These are phyloP conservation scores for Himalopsyche japonica DNA, from an alignment of 2,888 invertebrate genomes.

Conservation along the genomic window DNA sequence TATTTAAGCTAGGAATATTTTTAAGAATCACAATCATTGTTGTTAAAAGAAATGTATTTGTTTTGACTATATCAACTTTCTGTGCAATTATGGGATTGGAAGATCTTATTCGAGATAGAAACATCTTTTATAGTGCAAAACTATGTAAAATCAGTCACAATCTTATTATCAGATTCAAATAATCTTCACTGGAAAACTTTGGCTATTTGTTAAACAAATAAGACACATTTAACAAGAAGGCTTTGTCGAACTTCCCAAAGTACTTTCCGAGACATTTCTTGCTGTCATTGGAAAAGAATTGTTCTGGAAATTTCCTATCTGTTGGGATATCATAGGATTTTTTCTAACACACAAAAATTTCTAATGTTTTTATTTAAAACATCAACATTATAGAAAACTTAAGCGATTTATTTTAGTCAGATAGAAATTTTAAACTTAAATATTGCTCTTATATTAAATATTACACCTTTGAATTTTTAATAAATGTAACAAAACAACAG, in stretches of 20 bases:
- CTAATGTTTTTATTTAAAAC: no score
- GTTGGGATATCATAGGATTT: no score
- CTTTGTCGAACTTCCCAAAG: neutral
- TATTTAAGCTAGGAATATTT: no score
- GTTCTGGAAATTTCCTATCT: neutral
- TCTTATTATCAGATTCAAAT: neutral
- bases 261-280: neutral
- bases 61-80: neutral
- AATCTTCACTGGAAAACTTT: neutral
- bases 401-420: no score
- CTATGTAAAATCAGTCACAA: neutral
- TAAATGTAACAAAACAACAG: no score
- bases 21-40: no score
- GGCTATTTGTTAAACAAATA: neutral
- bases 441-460: no score
- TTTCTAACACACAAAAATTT: no score
- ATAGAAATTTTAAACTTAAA: no score
- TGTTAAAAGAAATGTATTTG: neutral
- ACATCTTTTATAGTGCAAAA: neutral
- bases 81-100: neutral
- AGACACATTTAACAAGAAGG: neutral
- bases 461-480: no score
- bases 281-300: neutral
- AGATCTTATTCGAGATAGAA: neutral
- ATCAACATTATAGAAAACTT: no score